A percentile compares a stretch with the other conserved stretches of the same genome.
Evolutionary conservation across 1,140 invertebrate genomes (phyloP).

Genomic region (Pseudomyrmex dendroicus): DNA sequence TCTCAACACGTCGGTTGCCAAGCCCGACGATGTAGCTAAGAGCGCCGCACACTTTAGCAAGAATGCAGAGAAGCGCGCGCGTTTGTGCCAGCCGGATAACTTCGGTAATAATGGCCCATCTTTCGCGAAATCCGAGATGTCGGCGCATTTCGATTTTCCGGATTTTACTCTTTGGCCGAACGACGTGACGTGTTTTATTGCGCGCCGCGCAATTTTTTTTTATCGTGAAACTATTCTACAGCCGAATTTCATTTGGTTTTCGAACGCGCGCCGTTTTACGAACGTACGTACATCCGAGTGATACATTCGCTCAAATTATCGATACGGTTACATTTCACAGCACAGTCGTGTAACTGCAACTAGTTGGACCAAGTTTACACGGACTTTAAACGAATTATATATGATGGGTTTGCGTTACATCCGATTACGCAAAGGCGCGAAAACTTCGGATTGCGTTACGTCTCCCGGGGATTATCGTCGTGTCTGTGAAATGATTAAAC

Average conservation of each 20-base stretch:
- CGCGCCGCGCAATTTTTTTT: not conserved
- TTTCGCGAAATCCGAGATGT: conserved; percentile 12
- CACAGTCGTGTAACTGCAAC: not conserved
- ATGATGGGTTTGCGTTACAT: conserved; percentile 21
- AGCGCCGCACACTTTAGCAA: not conserved
- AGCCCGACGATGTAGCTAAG: conserved; percentile 11
- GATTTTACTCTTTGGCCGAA: not conserved
- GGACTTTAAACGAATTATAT: conserved; percentile 41
- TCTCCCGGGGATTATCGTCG: conserved; percentile 14
- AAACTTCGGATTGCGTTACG: conserved; percentile 15
- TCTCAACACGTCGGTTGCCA: conserved; percentile 32
- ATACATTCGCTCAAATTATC: not conserved
- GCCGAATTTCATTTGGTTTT: conserved; percentile 14
- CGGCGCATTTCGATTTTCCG: conserved; percentile 25
- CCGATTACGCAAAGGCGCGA: conserved; percentile 28
- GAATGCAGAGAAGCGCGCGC: conserved; percentile 9
- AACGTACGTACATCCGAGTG: no score
- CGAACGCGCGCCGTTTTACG: no score
- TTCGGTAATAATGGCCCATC: conserved; percentile 45
- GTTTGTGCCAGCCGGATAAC: conserved; percentile 4
- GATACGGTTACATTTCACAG: conserved; percentile 11
- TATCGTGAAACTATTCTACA: not conserved
- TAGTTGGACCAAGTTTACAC: conserved; percentile 17
- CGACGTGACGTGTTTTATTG: not conserved
- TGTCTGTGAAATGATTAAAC: conserved; percentile 30